These are phyloP conservation scores for Schizaphis graminum DNA, from an alignment of 2,888 invertebrate genomes.

Conservation along the genomic window DNA sequence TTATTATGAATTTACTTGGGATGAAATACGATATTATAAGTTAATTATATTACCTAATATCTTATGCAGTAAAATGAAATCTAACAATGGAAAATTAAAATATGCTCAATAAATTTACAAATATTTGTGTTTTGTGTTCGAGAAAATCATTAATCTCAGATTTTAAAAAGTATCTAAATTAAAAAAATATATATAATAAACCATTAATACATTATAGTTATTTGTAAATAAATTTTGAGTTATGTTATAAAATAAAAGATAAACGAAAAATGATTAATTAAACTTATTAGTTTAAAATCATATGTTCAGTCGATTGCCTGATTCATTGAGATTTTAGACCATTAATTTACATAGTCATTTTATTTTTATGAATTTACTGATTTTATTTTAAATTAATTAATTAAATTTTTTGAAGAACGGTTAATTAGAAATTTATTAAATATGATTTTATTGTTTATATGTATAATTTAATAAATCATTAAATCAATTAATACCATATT, in stretches of 20 bases:
- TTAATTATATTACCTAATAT: background rate
- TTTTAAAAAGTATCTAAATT: background rate
- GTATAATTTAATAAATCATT: too few relatives aligned
- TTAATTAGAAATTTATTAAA: too few relatives aligned
- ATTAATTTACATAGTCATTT: too few relatives aligned
- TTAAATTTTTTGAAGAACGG: too few relatives aligned
- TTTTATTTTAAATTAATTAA: too few relatives aligned
- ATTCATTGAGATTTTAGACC: too few relatives aligned
- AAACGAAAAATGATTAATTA: background rate
- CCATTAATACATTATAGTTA: background rate
- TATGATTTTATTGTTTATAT: too few relatives aligned
- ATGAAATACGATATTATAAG: background rate
- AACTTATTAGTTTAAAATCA: background rate
- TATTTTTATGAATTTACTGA: too few relatives aligned
- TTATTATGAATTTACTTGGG: background rate
- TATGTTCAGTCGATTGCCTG: background rate
- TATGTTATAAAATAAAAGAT: background rate
- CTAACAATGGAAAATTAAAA: background rate
- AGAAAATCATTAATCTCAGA: background rate
- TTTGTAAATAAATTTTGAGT: background rate
- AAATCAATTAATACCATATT: too few relatives aligned
- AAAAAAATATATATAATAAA: background rate
- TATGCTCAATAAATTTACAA: background rate
- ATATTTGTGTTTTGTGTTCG: too few relatives aligned
- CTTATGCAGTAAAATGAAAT: background rate